A percentile compares a stretch with the other conserved stretches of the same genome.
These are phyloP conservation scores for Drosophila tristis DNA, from an alignment of 1,140 invertebrate species.

Conservation along the genomic window DNA sequence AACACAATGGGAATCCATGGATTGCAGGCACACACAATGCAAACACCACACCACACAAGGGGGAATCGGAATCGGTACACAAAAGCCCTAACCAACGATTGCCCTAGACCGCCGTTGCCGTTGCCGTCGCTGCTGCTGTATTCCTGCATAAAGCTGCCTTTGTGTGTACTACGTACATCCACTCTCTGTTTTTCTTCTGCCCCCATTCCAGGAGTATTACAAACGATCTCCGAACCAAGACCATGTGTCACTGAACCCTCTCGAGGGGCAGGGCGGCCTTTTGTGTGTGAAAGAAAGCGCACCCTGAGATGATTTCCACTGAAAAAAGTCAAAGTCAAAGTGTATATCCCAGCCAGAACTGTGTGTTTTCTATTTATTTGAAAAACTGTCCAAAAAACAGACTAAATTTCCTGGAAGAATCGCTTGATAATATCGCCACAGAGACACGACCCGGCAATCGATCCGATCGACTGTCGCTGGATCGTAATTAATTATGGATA, in stretches of 20 bases:
- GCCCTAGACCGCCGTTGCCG: conserved; percentile 33
- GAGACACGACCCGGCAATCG: conserved; percentile 33
- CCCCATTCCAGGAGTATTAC: conserved; percentile 17
- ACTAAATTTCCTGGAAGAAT: conserved; percentile 10
- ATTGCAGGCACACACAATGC: conserved; percentile 16
- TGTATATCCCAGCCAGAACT: conserved; percentile 29
- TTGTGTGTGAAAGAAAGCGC: conserved; percentile 49
- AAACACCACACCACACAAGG: not conserved
- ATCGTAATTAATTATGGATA: conserved; percentile 47
- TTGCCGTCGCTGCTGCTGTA: not conserved
- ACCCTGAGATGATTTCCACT: conserved; percentile 30
- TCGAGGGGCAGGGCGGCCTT: conserved; percentile 23
- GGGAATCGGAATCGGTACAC: conserved; percentile 24
- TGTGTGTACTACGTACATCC: no score
- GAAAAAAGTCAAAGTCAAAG: conserved; percentile 25
- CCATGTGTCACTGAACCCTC: conserved; percentile 43
- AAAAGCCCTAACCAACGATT: conserved; percentile 28
- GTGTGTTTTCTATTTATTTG: conserved; percentile 22
- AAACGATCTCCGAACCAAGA: conserved; percentile 36
- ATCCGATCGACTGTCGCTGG: conserved; percentile 39
- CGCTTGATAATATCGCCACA: conserved; percentile 7
- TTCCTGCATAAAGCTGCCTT: conserved; percentile 40
- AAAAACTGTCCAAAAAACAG: conserved; percentile 25
- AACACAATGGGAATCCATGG: conserved; percentile 36
- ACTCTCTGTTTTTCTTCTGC: not conserved